Evolutionary conservation across 2,888 invertebrate genomes (phyloP).

Genomic region (Hipparchia sbordonii): DNA sequence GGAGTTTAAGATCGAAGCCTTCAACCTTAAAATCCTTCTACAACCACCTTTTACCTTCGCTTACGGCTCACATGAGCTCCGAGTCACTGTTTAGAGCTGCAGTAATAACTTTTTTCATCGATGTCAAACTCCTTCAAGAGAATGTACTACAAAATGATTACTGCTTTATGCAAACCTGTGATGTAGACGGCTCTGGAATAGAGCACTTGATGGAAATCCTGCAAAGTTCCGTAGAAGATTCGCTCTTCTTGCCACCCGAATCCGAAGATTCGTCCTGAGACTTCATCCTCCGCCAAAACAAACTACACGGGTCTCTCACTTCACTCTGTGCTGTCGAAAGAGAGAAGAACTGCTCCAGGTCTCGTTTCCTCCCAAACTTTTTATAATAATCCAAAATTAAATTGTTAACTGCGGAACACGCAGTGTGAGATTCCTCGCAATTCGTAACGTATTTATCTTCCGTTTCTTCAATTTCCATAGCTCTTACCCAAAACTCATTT

Average conservation of each 20-base stretch:
- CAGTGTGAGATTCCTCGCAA: conserved; percentile 41
- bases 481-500: conserved; percentile 40
- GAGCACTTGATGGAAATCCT: conserved; percentile 73
- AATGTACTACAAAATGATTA: background rate
- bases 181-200: conserved; percentile 58
- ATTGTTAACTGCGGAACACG: conserved; percentile 59
- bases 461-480: conserved; percentile 60
- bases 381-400: conserved; percentile 86
- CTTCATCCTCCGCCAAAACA: conserved; percentile 77
- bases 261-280: conserved; percentile 69
- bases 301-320: conserved; percentile 65
- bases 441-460: conserved; percentile 28
- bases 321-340: conserved; percentile 73
- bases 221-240: conserved; percentile 71
- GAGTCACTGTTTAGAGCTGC: too few species aligned
- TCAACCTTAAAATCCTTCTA: too few species aligned
- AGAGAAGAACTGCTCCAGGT: conserved; percentile 87
- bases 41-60: too few species aligned
- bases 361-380: conserved; percentile 85
- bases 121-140: too few species aligned
- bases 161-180: conserved; percentile 50
- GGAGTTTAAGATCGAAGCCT: too few species aligned
- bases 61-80: too few species aligned
- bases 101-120: too few species aligned
- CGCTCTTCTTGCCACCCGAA: conserved; percentile 67